These are phyloP conservation scores for Pterocles burchelli DNA, from an alignment of 2,113 vertebrate species.

Conservation along the genomic window DNA sequence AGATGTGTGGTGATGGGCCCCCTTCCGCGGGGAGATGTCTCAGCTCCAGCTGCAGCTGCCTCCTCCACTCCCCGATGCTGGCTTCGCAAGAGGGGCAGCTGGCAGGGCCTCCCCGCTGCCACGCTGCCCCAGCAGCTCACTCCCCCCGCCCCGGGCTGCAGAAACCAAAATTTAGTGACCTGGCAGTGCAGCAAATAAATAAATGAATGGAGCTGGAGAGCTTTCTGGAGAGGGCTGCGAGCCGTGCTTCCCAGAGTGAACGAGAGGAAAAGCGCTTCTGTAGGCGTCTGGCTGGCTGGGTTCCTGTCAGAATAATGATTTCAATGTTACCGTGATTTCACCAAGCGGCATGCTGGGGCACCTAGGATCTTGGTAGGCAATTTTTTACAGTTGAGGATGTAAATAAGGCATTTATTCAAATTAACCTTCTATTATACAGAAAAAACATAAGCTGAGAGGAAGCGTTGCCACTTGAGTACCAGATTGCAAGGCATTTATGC, in stretches of 20 bases:
- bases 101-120: not conserved
- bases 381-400: slow-evolving; percentile 27
- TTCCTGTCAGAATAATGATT: slow-evolving; percentile 65
- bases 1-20: slow-evolving; percentile 17
- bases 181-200: slow-evolving; percentile 57
- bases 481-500: not conserved
- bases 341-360: slow-evolving; percentile 18
- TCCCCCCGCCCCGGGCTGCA: not conserved
- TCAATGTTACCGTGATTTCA: slow-evolving; percentile 51
- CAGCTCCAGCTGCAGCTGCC: slow-evolving; percentile 41
- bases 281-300: slow-evolving; percentile 65
- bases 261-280: slow-evolving; percentile 60
- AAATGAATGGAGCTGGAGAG: slow-evolving; percentile 58
- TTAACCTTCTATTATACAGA: not conserved
- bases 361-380: slow-evolving; percentile 16
- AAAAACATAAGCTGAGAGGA: not conserved
- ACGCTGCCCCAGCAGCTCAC: not conserved
- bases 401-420: slow-evolving; percentile 52
- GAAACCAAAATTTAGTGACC: slow-evolving; percentile 59
- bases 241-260: slow-evolving; percentile 40
- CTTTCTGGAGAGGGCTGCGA: slow-evolving; percentile 42
- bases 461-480: not conserved
- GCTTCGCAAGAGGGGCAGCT: slow-evolving; percentile 15
- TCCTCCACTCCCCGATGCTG: not conserved
- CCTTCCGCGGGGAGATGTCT: not conserved